Evolutionary conservation across 2,113 vertebrate genomes (phyloP).

Genomic region (Chiloscyllium plagiosum): DNA sequence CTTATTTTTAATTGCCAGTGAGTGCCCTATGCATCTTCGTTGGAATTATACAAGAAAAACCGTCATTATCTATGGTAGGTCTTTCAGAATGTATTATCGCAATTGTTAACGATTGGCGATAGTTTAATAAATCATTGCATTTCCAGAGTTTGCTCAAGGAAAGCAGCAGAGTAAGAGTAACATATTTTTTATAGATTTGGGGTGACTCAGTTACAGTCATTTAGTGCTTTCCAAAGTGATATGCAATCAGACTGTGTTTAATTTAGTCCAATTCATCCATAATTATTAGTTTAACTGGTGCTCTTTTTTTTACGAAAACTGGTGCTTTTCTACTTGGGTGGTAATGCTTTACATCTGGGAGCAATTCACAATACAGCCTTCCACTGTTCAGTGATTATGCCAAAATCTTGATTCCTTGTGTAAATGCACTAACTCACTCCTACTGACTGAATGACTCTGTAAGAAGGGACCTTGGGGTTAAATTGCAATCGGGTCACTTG

Average conservation of each 20-base stretch:
- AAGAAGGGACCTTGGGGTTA: background rate
- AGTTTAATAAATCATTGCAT: background rate
- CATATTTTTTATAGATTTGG: background rate
- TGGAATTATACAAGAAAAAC: background rate
- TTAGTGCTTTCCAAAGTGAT: background rate
- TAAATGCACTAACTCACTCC: background rate
- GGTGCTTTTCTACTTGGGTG: slow-evolving; percentile 14
- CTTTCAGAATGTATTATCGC: background rate
- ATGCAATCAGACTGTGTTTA: background rate
- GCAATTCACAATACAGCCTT: background rate
- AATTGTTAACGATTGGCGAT: background rate
- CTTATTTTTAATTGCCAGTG: background rate
- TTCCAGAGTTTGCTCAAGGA: background rate
- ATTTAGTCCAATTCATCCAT: slow-evolving; percentile 32
- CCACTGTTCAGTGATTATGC: background rate
- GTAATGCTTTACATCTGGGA: slow-evolving; percentile 33
- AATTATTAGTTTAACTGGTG: slow-evolving; percentile 22
- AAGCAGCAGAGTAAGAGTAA: background rate
- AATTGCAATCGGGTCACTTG: background rate
- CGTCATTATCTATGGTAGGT: background rate
- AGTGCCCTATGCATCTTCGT: background rate
- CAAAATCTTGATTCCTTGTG: background rate
- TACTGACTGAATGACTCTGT: background rate
- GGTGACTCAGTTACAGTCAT: background rate
- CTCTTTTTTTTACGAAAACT: background rate